These are phyloP conservation scores for Buphagus erythrorhynchus DNA, from an alignment of 2,797 vertebrate species.

Conservation along the genomic window DNA sequence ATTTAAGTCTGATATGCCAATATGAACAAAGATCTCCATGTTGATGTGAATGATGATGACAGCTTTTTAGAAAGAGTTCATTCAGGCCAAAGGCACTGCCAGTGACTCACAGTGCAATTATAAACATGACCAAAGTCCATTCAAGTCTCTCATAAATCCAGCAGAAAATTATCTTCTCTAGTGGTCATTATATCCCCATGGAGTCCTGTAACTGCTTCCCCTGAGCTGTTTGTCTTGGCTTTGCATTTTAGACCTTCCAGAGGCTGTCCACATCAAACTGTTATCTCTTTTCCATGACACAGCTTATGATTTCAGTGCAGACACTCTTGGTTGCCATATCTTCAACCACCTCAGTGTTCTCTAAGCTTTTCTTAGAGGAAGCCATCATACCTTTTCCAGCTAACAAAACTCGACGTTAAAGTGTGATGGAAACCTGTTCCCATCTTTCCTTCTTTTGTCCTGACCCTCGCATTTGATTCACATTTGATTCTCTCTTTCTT, in stretches of 20 bases:
- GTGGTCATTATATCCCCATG: background rate
- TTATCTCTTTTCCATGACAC: background rate
- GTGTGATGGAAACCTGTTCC: background rate
- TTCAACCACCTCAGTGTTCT: background rate
- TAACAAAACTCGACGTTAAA: background rate
- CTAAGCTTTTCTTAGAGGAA: background rate
- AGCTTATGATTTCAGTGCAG: background rate
- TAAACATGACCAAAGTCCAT: background rate
- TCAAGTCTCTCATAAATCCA: background rate
- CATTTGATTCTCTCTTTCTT: background rate
- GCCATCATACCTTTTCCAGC: background rate
- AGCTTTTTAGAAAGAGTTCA: background rate
- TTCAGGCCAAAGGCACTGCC: background rate
- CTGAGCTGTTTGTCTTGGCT: background rate
- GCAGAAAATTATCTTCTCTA: background rate
- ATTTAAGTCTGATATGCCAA: background rate
- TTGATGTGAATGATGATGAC: background rate
- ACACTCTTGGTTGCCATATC: background rate
- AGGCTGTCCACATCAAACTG: background rate
- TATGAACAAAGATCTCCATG: background rate
- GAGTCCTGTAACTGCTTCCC: background rate
- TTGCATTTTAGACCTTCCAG: background rate
- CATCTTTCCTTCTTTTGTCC: background rate
- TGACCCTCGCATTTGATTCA: background rate
- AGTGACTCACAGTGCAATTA: rapidly evolving